These are phyloP conservation scores for Aphaenogaster rudis DNA, from an alignment of 1,140 invertebrate genomes.

Conservation along the genomic window DNA sequence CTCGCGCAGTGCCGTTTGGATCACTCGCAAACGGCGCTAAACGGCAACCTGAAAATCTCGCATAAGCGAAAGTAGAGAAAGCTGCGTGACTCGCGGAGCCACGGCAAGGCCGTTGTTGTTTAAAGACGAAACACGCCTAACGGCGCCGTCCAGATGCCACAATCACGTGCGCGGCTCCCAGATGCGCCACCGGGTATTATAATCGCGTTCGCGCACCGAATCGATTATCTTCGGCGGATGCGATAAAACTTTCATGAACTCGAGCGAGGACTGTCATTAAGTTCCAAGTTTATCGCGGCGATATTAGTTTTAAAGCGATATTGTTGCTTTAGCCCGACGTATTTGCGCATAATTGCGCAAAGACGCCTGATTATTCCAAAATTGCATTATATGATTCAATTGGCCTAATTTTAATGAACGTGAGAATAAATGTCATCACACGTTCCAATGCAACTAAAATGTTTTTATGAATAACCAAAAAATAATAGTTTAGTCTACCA, in stretches of 20 bases:
- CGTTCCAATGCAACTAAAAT: not conserved
- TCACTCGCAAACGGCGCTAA: slow-evolving; percentile 33
- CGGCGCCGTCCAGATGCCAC: slow-evolving; percentile 58
- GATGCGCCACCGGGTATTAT: slow-evolving; percentile 42
- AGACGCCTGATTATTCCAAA: not conserved
- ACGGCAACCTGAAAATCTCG: slow-evolving; percentile 76
- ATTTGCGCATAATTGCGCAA: not conserved
- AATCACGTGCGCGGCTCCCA: slow-evolving; percentile 48
- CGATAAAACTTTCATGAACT: slow-evolving; percentile 29
- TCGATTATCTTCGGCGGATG: slow-evolving; percentile 28
- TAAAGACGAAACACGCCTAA: slow-evolving; percentile 65
- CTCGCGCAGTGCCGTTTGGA: slow-evolving; percentile 6
- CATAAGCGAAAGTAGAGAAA: slow-evolving; percentile 84
- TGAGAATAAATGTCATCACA: slow-evolving; percentile 8
- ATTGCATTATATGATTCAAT: slow-evolving; percentile 5
- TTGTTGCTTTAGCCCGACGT: not conserved
- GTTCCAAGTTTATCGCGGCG: slow-evolving; percentile 2
- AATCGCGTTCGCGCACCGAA: slow-evolving; percentile 10
- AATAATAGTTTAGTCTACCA: too few relatives aligned
- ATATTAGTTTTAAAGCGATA: not conserved
- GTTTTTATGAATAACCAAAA: too few relatives aligned
- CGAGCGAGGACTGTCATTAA: not conserved
- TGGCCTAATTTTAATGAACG: not conserved
- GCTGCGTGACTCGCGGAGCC: slow-evolving; percentile 67
- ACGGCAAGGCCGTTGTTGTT: slow-evolving; percentile 69